Evolutionary conservation across 2,888 invertebrate genomes (phyloP).

Genomic region (Napeogenes inachia): DNA sequence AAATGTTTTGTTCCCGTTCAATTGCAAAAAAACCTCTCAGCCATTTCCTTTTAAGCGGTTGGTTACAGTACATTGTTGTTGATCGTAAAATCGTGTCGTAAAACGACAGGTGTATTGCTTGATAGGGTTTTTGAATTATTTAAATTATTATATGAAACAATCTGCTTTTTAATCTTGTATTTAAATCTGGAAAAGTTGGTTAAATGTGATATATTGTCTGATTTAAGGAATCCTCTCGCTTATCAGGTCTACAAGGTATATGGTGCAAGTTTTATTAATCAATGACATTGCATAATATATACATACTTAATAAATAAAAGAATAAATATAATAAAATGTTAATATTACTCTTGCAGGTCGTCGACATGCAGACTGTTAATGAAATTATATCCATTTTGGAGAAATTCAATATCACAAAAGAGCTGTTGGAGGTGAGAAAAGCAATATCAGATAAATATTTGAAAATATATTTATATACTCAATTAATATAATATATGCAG

Average conservation of each 20-base stretch:
- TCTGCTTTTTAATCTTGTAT: too few species aligned
- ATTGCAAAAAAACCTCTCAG: too few species aligned
- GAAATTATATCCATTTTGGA: slow-evolving; percentile 96
- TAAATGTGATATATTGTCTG: too few species aligned
- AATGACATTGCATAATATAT: too few species aligned
- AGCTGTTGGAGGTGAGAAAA: slow-evolving; percentile 87
- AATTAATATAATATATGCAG: too few species aligned
- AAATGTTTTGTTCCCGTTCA: not conserved
- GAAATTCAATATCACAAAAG: slow-evolving; percentile 92
- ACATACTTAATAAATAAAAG: not conserved
- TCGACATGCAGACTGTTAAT: slow-evolving; percentile 95
- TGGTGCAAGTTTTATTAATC: too few species aligned
- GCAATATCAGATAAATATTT: not conserved
- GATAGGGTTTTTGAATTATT: too few species aligned
- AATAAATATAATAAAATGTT: not conserved
- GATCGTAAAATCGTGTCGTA: slow-evolving; percentile 43
- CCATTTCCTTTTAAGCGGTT: not conserved
- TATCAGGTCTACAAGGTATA: too few species aligned
- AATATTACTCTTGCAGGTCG: slow-evolving; percentile 81
- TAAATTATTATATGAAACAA: too few species aligned
- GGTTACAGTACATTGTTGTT: slow-evolving; percentile 43
- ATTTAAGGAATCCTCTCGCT: too few species aligned
- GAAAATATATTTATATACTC: not conserved
- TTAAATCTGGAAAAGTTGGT: too few species aligned
- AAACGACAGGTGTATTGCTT: too few species aligned